Evolutionary conservation across 1,140 invertebrate species (phyloP).

Genomic region (Wiebesia pumilae): DNA sequence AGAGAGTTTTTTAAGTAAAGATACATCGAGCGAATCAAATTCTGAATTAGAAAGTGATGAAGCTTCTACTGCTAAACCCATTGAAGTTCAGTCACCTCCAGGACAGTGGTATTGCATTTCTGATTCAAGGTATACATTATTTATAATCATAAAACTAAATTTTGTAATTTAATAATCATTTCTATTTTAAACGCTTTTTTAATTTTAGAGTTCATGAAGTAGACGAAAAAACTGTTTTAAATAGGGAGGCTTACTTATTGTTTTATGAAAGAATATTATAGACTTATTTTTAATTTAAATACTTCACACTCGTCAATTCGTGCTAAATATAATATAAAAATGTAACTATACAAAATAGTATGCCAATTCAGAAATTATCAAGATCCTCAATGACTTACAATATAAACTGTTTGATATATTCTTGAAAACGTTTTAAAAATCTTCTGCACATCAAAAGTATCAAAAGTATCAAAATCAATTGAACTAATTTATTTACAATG

Average conservation of each 20-base stretch:
- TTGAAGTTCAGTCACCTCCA: conserved; percentile 76
- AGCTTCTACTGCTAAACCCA: conserved; percentile 63
- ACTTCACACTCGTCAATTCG: conserved; percentile 1
- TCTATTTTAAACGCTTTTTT: background rate
- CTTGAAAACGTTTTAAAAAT: background rate
- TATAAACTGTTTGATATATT: conserved; percentile 29
- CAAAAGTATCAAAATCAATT: background rate
- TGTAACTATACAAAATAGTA: conserved; percentile 10
- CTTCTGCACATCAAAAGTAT: background rate
- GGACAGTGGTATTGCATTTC: conserved; percentile 96
- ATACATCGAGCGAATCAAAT: conserved; percentile 66
- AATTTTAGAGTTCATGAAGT: conserved; percentile 82
- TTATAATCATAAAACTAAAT: background rate
- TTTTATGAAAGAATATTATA: conserved; percentile 95
- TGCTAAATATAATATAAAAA: conserved; percentile 24
- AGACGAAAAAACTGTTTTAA: conserved; percentile 86
- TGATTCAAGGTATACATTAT: conserved; percentile 79
- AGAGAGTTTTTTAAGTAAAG: conserved; percentile 52
- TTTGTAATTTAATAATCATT: background rate
- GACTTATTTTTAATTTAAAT: conserved; percentile 54
- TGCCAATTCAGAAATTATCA: conserved; percentile 22
- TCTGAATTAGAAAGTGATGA: conserved; percentile 75
- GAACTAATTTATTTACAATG: background rate
- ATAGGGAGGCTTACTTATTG: conserved; percentile 94
- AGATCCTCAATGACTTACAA: background rate